phyloP scores from a whole-genome alignment of 2,797 vertebrate species.

The Pyrocephalus nanus region DNA sequence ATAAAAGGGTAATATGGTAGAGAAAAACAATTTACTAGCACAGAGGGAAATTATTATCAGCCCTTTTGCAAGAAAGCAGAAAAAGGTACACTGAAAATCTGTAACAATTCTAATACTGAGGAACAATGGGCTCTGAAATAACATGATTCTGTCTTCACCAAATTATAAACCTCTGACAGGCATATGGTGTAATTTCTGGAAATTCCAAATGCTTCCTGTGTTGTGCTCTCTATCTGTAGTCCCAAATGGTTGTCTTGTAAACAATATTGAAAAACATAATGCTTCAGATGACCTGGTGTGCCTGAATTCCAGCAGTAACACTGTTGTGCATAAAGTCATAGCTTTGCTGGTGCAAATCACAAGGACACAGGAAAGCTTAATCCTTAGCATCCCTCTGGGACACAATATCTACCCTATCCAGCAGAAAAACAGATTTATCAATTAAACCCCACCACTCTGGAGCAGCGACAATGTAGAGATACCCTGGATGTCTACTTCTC shows the following conservation, averaged over 20 bases:
- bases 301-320: background rate
- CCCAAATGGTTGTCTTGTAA: background rate
- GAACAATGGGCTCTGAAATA: background rate
- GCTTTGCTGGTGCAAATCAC: background rate
- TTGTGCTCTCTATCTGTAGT: background rate
- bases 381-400: background rate
- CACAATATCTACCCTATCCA: background rate
- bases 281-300: background rate
- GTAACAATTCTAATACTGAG: background rate
- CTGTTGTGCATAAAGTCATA: background rate
- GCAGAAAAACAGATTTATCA: background rate
- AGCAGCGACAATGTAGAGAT: background rate
- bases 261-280: background rate
- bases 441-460: background rate
- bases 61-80: background rate
- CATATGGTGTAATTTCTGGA: background rate
- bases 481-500: background rate
- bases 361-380: background rate
- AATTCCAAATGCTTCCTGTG: background rate
- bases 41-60: background rate
- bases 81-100: background rate
- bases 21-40: background rate
- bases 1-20: background rate
- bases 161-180: background rate
- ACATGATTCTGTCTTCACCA: background rate